A percentile compares a stretch with the other conserved stretches of the same genome.
These are phyloP conservation scores for Xanthorhoe designata DNA, from an alignment of 2,888 invertebrate genomes.

Conservation along the genomic window DNA sequence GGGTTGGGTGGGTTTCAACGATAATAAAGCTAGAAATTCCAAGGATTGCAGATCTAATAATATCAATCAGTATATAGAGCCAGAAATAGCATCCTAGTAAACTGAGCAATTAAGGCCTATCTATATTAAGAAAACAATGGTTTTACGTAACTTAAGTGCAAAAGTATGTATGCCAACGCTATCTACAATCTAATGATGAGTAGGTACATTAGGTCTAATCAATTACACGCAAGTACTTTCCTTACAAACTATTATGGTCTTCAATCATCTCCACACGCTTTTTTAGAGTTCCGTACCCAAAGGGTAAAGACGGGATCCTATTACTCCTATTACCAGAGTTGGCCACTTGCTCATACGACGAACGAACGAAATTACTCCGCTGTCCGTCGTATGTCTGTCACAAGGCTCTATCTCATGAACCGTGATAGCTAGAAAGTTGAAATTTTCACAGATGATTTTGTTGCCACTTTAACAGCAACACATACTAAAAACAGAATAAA, in stretches of 20 bases:
- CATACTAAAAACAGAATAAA: no score
- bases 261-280: not conserved
- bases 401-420: no score
- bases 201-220: not conserved
- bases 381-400: no score
- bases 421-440: no score
- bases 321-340: no score
- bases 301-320: no score
- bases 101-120: slow-evolving; percentile 19
- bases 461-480: no score
- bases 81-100: slow-evolving; percentile 24
- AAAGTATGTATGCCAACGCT: not conserved
- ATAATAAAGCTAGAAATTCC: slow-evolving; percentile 28
- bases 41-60: slow-evolving; percentile 22
- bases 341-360: no score
- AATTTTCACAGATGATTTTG: no score
- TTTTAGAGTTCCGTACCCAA: no score
- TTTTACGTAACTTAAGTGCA: slow-evolving; percentile 1
- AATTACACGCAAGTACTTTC: not conserved
- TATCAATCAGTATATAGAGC: slow-evolving; percentile 12
- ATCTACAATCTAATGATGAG: not conserved
- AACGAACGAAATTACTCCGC: no score
- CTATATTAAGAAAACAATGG: slow-evolving; percentile 35
- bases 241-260: not conserved
- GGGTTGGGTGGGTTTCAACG: slow-evolving; percentile 2